Evolutionary conservation across 1,140 invertebrate genomes (phyloP).

Genomic region (Hyposmocoma kahamanoa): DNA sequence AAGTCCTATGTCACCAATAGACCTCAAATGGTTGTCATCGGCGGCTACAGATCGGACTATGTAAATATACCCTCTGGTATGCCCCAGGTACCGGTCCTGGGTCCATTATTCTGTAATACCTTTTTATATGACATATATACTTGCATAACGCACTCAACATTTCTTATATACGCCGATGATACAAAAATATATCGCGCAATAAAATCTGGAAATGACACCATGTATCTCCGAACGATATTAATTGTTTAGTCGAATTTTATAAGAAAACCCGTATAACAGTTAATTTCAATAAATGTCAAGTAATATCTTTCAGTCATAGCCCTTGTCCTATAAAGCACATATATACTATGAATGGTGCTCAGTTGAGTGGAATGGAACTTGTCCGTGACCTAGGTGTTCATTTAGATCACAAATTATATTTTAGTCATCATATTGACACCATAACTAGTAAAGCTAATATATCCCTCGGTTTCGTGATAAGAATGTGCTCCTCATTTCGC

Average conservation of each 20-base stretch:
- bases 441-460: not conserved
- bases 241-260: not conserved
- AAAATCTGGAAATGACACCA: not conserved
- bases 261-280: not conserved
- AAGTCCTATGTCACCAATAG: slow-evolving; percentile 1
- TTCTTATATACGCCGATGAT: not conserved
- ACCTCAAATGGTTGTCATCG: not conserved
- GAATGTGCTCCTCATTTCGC: not conserved
- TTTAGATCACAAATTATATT: not conserved
- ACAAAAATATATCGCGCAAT: not conserved
- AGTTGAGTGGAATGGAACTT: not conserved
- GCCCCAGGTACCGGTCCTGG: not conserved
- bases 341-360: not conserved
- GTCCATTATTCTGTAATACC: not conserved
- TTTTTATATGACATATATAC: not conserved
- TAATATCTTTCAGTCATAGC: not conserved
- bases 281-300: not conserved
- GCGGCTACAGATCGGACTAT: not conserved
- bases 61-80: not conserved
- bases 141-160: not conserved
- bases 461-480: not conserved
- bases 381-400: not conserved
- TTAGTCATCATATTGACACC: not conserved
- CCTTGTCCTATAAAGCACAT: not conserved
- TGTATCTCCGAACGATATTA: not conserved